Conservation (phyloP, 2,797 vertebrate genomes). For the Epinephelus malabaricus region DNA sequence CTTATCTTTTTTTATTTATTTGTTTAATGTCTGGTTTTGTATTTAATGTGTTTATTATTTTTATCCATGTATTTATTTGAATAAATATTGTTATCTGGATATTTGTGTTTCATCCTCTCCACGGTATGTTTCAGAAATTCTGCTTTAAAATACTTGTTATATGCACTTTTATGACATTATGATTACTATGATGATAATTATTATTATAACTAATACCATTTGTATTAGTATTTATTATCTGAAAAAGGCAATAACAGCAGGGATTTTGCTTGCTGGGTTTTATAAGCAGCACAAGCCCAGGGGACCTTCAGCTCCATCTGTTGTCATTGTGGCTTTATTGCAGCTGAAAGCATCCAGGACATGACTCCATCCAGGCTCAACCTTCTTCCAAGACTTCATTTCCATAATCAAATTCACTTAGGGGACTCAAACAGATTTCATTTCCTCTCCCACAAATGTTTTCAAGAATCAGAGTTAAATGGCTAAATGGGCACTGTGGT, state of each 20-base stretch:
- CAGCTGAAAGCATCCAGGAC: constrained; percentile 81
- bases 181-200: constrained; percentile 1
- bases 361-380: constrained; percentile 78
- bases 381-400: constrained; percentile 83
- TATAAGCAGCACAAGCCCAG: constrained; percentile 68
- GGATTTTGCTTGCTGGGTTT: constrained; percentile 53
- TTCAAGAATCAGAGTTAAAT: constrained; percentile 65
- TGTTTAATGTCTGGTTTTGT: neutral
- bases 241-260: constrained; percentile 28
- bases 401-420: constrained; percentile 84
- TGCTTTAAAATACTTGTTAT: neutral
- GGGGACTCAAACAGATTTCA: constrained; percentile 65
- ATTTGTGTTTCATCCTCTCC: neutral
- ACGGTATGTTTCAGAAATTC: neutral
- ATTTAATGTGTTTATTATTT: neutral
- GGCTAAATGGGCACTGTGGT: constrained; percentile 66
- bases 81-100: neutral
- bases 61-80: neutral
- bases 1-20: neutral
- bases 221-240: constrained; percentile 7
- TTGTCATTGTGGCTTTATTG: constrained; percentile 82
- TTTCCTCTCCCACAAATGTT: constrained; percentile 61
- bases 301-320: constrained; percentile 85
- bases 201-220: neutral
- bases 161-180: neutral